Conservation (phyloP, 2,113 vertebrate species). For the Holacanthus passer region DNA sequence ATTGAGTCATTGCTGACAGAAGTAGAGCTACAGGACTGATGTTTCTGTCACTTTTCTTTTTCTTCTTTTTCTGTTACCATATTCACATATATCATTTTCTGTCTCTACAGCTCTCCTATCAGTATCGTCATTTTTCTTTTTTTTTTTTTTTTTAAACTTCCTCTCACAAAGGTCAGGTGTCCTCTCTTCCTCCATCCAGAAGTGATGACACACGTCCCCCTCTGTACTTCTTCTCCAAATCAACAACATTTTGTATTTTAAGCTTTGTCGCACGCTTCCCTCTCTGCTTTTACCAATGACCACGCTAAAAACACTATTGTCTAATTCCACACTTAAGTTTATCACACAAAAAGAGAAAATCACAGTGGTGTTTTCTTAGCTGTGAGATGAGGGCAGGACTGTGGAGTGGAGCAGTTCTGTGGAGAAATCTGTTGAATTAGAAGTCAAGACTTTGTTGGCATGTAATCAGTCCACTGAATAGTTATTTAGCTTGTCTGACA, state of each 20-base stretch:
- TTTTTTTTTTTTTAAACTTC: conserved; percentile 10
- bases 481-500: not conserved
- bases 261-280: conserved; percentile 12
- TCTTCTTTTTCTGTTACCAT: not conserved
- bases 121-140: not conserved
- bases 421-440: no score
- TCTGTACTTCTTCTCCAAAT: conserved; percentile 36
- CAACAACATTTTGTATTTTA: not conserved
- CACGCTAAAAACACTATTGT: not conserved
- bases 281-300: not conserved
- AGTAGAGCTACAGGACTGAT: not conserved
- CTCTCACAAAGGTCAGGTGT: conserved; percentile 23
- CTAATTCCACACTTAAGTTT: not conserved
- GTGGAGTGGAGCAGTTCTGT: not conserved
- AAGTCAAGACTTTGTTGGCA: not conserved
- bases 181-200: conserved; percentile 15
- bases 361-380: not conserved
- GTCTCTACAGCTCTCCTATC: not conserved
- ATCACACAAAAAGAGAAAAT: not conserved
- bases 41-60: not conserved
- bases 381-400: no score
- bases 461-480: not conserved
- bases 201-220: conserved; percentile 27
- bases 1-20: not conserved
- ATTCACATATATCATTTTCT: not conserved